Evolutionary conservation across 2,797 vertebrate species (phyloP).

Genomic region (Sebastes trivittatus): DNA sequence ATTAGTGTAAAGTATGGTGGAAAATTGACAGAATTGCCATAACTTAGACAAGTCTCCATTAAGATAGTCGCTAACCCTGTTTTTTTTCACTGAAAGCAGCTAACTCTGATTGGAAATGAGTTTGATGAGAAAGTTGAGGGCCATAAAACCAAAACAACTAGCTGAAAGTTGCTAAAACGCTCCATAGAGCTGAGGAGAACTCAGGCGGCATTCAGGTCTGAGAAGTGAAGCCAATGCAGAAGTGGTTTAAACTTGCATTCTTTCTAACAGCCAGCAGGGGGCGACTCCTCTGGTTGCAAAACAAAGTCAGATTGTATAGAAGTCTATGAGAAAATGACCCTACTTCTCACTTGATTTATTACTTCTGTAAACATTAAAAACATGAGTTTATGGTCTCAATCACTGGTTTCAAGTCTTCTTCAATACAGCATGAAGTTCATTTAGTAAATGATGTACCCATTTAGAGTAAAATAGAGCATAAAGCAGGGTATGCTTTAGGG

Average conservation of each 20-base stretch:
- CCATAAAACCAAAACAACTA: background rate
- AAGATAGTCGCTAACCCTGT: background rate
- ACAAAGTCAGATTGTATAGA: background rate
- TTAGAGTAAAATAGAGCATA: background rate
- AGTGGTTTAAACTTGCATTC: background rate
- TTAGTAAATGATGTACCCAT: rapidly evolving
- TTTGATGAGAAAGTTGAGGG: background rate
- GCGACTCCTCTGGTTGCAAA: no score
- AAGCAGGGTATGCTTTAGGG: background rate
- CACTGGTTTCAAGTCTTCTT: background rate
- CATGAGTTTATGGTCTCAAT: background rate
- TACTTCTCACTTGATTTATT: no score
- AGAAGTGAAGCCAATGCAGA: background rate
- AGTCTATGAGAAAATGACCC: background rate
- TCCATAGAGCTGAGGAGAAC: background rate
- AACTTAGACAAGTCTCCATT: background rate
- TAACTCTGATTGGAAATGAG: background rate
- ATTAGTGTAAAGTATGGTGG: background rate
- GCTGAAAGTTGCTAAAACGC: background rate
- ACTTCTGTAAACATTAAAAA: no score
- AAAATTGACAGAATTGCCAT: background rate
- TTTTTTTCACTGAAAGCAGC: background rate
- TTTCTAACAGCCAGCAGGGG: no score
- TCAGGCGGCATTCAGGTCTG: background rate
- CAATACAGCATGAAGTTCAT: no score